Evolutionary conservation across 2,113 vertebrate species (phyloP), one percentile per base, ranked within the genome.

Genomic region (Oreochromis niloticus): DNA sequence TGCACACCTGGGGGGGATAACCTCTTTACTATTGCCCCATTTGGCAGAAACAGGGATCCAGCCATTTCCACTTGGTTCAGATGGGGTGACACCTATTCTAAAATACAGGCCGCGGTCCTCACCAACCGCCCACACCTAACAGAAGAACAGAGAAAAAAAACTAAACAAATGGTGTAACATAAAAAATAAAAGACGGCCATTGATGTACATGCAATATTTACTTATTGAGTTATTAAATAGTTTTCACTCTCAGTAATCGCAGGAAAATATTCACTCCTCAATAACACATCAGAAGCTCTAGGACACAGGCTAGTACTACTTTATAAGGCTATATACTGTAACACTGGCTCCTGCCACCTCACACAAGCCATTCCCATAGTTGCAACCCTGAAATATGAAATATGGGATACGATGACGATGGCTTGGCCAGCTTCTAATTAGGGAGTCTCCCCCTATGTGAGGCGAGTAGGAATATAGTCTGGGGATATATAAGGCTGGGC

Each of bases 31-130:
- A 82, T 96, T 96, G 30, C 98, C 98, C 88, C 97, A 95, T 54
- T 95, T 91, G 32, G 94, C 97, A 1, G 97, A 91, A 11, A 99
- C 96, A 14, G 97, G 97, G 57, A 97, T 98, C 99, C 99, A 99
- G 0, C 97, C 97, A 87, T 96, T 98, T 57, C 99, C 99, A 2
- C 98, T 99, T 13, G 99, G 97, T 91, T 99, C 98, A 3, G 96
- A 97, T 6, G 95, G 95, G 1, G 98, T 98, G 75, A 99, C 96
- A 0, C 98, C 98, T 85, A 98, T 97, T 13, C 99, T 97, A 86
- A 99, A 99, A 93, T 99, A 99, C 82, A 99, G 86, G 0, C 97
- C 95, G 22, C 98, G 97, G 92, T 99, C 98, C 80, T 99, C 97
- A 0, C 97, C 91, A 0, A 99, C 96, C 3, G 97, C 98, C 98